These are phyloP conservation scores for Varanus komodoensis DNA, from an alignment of 2,113 vertebrate genomes.

Conservation along the genomic window DNA sequence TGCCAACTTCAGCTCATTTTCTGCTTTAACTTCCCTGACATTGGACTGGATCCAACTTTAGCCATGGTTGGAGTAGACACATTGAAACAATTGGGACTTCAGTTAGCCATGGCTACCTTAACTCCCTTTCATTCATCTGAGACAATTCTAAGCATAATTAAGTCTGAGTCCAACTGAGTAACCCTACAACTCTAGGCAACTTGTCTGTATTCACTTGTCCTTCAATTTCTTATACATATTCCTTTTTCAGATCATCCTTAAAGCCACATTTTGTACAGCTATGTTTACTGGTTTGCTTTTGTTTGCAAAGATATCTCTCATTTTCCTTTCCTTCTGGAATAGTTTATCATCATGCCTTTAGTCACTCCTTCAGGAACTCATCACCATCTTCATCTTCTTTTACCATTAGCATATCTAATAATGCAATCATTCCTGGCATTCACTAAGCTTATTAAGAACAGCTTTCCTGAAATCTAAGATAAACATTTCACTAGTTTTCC, in stretches of 20 bases:
- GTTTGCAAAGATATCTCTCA: background rate
- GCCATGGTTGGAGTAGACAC: background rate
- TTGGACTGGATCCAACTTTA: background rate
- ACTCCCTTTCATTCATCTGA: background rate
- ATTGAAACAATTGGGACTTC: background rate
- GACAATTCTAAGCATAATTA: background rate
- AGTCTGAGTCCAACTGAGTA: background rate
- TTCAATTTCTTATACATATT: background rate
- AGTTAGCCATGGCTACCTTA: background rate
- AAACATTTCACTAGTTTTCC: background rate
- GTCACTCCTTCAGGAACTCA: background rate
- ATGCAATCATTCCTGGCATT: background rate
- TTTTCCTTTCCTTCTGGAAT: background rate
- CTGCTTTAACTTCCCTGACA: background rate
- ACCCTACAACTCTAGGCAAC: background rate
- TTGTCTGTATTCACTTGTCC: background rate
- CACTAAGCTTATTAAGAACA: background rate
- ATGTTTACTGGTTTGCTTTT: background rate
- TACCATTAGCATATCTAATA: background rate
- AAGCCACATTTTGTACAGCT: background rate
- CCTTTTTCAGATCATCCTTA: background rate
- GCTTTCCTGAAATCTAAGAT: background rate
- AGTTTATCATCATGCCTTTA: background rate
- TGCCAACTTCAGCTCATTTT: background rate
- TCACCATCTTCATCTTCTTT: background rate